Conservation (phyloP, 2,797 vertebrate species). For the Buphagus erythrorhynchus region DNA sequence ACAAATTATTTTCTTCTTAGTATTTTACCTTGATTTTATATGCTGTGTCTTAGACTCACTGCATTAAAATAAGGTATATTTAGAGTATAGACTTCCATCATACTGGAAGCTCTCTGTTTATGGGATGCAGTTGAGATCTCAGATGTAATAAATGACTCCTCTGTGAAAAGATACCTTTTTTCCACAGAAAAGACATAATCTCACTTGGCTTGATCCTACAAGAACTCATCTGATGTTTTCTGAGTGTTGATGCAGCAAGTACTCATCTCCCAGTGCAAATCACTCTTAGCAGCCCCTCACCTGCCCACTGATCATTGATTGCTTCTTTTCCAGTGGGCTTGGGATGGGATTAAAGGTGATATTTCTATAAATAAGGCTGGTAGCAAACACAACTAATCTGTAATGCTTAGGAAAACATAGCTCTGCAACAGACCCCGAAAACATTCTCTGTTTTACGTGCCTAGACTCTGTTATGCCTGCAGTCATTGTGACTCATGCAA, state of each 20-base stretch:
- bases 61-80: not conserved
- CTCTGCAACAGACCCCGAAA: not conserved
- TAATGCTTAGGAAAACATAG: not conserved
- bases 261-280: not conserved
- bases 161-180: not conserved
- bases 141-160: not conserved
- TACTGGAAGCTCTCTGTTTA: not conserved
- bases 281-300: not conserved
- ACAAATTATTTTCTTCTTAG: not conserved
- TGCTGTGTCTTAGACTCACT: not conserved
- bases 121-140: not conserved
- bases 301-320: not conserved
- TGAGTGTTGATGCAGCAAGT: not conserved
- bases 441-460: not conserved
- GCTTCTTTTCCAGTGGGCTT: not conserved
- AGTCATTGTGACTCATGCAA: not conserved
- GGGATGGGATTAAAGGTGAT: not conserved
- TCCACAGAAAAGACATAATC: not conserved
- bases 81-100: not conserved
- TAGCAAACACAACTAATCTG: not conserved
- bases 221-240: not conserved
- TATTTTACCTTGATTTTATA: not conserved
- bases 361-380: not conserved
- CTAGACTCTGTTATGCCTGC: not conserved
- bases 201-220: not conserved